Percentiles rank a stretch among this genome's conserved stretches.
These are phyloP conservation scores for Agrotis segetum DNA, from an alignment of 2,888 invertebrate genomes.

Conservation along the genomic window DNA sequence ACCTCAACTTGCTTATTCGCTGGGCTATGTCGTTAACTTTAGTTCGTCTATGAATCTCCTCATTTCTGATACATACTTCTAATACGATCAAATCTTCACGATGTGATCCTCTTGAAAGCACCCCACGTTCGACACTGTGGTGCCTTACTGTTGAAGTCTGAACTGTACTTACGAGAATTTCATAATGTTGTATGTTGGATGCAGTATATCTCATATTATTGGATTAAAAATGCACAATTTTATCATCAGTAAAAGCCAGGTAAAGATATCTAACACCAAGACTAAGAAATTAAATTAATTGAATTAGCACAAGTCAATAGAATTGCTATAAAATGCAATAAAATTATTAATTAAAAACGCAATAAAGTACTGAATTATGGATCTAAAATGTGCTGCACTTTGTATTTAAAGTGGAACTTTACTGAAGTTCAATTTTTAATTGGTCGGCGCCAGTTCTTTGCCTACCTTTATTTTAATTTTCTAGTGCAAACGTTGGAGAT, in stretches of 20 bases:
- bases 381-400: slow-evolving; percentile 52
- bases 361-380: slow-evolving; percentile 56
- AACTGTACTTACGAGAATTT: too few relatives aligned
- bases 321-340: slow-evolving; percentile 35
- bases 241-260: not conserved
- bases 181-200: too few relatives aligned
- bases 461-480: slow-evolving; percentile 70
- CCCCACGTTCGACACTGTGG: too few relatives aligned
- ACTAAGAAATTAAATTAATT: slow-evolving; percentile 22
- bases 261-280: slow-evolving; percentile 1
- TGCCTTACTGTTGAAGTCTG: too few relatives aligned
- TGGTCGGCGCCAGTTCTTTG: slow-evolving; percentile 63
- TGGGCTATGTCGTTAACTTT: too few relatives aligned
- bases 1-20: too few relatives aligned
- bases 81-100: too few relatives aligned
- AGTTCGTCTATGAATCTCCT: too few relatives aligned
- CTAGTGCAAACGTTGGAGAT: slow-evolving; percentile 66
- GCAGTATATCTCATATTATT: too few relatives aligned
- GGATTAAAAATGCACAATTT: not conserved
- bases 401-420: slow-evolving; percentile 61
- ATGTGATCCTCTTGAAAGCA: too few relatives aligned
- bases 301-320: slow-evolving; percentile 27
- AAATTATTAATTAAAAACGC: slow-evolving; percentile 47
- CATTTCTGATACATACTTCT: too few relatives aligned
- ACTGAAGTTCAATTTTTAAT: slow-evolving; percentile 71